phyloP scores from a whole-genome alignment of 2,888 invertebrate species.

The Pachymerium ferrugineum region DNA sequence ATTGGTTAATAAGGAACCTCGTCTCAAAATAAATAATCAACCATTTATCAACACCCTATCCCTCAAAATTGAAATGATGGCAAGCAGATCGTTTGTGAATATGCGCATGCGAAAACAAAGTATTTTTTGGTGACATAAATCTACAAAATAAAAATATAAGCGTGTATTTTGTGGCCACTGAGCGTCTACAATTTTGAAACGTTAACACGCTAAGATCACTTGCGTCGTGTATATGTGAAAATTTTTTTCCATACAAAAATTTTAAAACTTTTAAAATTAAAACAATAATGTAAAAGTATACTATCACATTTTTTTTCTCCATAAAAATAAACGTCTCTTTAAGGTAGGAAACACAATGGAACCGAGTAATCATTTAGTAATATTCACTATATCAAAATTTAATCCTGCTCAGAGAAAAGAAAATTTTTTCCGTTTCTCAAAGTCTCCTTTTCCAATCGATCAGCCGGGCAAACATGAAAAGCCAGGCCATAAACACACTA shows the following conservation, averaged over 20 bases:
- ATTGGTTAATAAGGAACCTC: neutral
- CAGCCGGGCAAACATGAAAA: neutral
- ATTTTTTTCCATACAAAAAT: neutral
- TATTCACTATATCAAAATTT: slow-evolving; percentile 3
- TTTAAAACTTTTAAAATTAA: neutral
- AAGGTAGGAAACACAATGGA: neutral
- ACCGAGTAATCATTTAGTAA: neutral
- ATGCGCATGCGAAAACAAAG: neutral
- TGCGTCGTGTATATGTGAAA: neutral
- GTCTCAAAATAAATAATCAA: neutral
- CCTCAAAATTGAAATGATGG: neutral
- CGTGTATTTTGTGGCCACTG: neutral
- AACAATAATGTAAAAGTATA: neutral
- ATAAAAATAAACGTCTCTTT: neutral
- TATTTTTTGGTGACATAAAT: neutral
- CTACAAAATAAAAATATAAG: neutral
- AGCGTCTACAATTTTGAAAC: neutral
- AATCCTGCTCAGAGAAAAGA: neutral
- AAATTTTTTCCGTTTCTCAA: too few relatives aligned
- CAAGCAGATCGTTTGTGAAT: neutral
- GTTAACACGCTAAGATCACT: too few relatives aligned
- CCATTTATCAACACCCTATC: neutral
- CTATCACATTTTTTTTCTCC: neutral
- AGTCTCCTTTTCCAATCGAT: neutral
- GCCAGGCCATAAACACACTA: neutral